Conservation (phyloP, 2,888 invertebrate genomes). For the Seira sanloemensis region DNA sequence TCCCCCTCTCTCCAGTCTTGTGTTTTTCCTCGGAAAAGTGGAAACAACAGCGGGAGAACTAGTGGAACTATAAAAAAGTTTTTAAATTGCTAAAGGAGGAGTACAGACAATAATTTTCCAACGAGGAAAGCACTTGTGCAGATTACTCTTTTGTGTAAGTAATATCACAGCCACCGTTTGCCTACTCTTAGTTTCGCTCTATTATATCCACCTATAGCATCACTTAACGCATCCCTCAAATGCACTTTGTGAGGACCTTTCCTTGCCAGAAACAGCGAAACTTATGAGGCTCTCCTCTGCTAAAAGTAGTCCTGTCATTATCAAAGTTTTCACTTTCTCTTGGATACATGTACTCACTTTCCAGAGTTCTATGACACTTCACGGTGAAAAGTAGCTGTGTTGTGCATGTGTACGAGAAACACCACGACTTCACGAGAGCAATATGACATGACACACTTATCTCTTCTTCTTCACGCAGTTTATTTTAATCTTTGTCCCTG, state of each 20-base stretch:
- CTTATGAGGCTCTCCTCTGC: not conserved
- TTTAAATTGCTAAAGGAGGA: slow-evolving; percentile 40
- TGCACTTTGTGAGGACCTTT: not conserved
- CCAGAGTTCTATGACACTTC: not conserved
- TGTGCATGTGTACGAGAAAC: slow-evolving; percentile 1
- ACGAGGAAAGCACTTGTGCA: slow-evolving; percentile 47
- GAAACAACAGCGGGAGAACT: not conserved
- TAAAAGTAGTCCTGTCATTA: slow-evolving; percentile 9
- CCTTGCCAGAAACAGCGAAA: not conserved
- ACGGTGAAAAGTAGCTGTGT: not conserved
- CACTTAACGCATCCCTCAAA: slow-evolving; percentile 19
- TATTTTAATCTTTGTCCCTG: slow-evolving; percentile 14
- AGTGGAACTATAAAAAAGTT: slow-evolving; percentile 37
- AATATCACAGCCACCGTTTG: slow-evolving; percentile 6
- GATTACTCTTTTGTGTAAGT: slow-evolving; percentile 40
- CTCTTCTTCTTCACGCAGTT: slow-evolving; percentile 4
- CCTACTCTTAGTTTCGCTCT: not conserved
- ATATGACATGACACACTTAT: slow-evolving; percentile 56
- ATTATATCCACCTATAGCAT: not conserved
- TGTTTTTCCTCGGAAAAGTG: not conserved
- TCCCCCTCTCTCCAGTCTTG: not conserved
- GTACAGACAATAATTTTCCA: slow-evolving; percentile 51
- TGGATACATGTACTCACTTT: not conserved
- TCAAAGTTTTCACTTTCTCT: not conserved
- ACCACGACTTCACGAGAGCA: slow-evolving; percentile 17